Conservation (phyloP, 2,113 vertebrate species). For the Pseudolaguvia tuberculata region DNA sequence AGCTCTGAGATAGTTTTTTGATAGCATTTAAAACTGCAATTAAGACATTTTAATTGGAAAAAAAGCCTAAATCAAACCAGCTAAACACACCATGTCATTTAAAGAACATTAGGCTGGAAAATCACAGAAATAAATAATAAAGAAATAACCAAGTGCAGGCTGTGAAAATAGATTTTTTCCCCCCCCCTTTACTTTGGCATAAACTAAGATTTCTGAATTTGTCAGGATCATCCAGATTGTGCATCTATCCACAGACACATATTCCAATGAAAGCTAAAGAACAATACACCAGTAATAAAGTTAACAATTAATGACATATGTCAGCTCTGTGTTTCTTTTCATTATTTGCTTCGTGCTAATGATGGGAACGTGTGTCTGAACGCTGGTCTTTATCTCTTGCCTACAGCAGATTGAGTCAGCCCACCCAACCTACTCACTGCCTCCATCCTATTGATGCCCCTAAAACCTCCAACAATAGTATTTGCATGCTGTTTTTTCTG, state of each 20-base stretch:
- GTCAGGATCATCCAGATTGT: constrained; percentile 22
- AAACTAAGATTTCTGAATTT: constrained; percentile 9
- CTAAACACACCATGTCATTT: constrained; percentile 4
- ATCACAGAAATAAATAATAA: not conserved
- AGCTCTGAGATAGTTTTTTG: no score
- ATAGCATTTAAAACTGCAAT: constrained; percentile 31
- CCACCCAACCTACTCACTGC: constrained; percentile 80
- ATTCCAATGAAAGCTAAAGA: constrained; percentile 31
- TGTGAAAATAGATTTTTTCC: constrained; percentile 1
- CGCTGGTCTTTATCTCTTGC: constrained; percentile 88
- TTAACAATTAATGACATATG: constrained; percentile 47
- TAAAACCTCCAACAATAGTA: constrained; percentile 91
- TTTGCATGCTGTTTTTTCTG: constrained; percentile 90
- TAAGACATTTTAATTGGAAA: constrained; percentile 30
- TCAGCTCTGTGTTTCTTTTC: constrained; percentile 61
- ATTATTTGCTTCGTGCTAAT: constrained; percentile 88
- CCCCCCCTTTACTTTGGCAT: not conserved
- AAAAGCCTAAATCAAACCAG: constrained; percentile 24
- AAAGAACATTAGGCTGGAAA: not conserved
- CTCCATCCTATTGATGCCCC: constrained; percentile 90
- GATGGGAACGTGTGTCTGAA: constrained; percentile 84
- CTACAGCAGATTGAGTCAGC: constrained; percentile 86
- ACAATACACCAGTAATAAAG: constrained; percentile 46
- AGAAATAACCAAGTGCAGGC: not conserved
- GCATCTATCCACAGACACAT: constrained; percentile 27